These are phyloP conservation scores for Mesitornis unicolor DNA, from an alignment of 2,113 vertebrate species.

Conservation along the genomic window DNA sequence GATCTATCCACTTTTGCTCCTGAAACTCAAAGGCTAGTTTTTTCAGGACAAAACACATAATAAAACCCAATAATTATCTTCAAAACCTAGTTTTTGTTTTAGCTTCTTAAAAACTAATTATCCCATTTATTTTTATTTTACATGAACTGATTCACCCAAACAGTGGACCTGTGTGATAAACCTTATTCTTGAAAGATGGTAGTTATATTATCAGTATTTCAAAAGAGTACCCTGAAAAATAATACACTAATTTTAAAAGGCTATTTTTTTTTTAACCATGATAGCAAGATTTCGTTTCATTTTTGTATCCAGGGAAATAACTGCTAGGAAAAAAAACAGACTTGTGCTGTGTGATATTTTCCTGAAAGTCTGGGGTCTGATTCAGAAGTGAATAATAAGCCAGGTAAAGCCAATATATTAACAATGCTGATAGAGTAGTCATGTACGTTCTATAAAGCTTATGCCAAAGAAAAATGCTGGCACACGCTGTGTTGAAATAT, in stretches of 20 bases:
- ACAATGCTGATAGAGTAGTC: slow-evolving; percentile 53
- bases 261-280: neutral
- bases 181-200: neutral
- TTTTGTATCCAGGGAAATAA: neutral
- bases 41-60: neutral
- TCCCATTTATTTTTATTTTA: neutral
- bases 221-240: neutral
- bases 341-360: neutral
- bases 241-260: neutral
- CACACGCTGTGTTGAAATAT: slow-evolving; percentile 60
- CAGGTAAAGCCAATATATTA: slow-evolving; percentile 61
- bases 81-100: neutral
- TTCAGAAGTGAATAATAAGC: slow-evolving; percentile 38
- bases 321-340: neutral
- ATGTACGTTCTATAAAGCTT: slow-evolving; percentile 16
- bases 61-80: neutral
- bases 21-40: neutral
- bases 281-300: neutral
- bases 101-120: neutral
- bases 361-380: neutral
- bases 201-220: neutral
- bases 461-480: slow-evolving; percentile 59
- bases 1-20: neutral
- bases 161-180: neutral
- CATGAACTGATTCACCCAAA: neutral